Evolutionary conservation across 1,140 invertebrate species (phyloP).

Genomic region (Sycophaga agraensis): DNA sequence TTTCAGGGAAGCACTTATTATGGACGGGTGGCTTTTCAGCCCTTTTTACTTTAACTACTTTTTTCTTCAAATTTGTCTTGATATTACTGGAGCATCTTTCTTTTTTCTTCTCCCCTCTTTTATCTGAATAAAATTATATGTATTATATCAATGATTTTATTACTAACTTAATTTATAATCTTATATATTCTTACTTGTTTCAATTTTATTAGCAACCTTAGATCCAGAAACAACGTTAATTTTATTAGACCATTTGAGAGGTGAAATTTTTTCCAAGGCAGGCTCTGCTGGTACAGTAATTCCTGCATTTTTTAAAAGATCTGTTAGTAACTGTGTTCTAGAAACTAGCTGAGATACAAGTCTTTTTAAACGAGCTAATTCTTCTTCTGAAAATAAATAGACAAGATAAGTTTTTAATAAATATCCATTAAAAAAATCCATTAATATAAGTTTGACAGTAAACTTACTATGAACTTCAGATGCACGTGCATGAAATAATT

Average conservation of each 20-base stretch:
- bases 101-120: conserved; percentile 38
- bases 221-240: conserved; percentile 49
- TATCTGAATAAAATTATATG: conserved; percentile 31
- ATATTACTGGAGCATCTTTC: background rate
- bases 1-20: conserved; percentile 22
- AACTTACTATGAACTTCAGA: conserved; percentile 50
- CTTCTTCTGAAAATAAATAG: conserved; percentile 47
- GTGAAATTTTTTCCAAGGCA: conserved; percentile 55
- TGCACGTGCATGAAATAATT: conserved; percentile 48
- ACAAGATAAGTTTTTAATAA: too few relatives aligned
- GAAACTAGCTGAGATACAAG: conserved; percentile 50
- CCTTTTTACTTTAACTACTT: conserved; percentile 30
- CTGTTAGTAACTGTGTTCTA: conserved; percentile 50
- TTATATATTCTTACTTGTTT: conserved; percentile 17
- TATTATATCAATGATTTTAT: background rate
- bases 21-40: conserved; percentile 29
- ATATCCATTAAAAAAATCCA: background rate
- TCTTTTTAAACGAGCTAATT: conserved; percentile 51
- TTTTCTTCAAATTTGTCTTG: conserved; percentile 35
- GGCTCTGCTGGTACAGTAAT: conserved; percentile 54
- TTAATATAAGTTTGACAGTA: background rate
- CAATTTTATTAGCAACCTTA: conserved; percentile 37
- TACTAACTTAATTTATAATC: background rate
- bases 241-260: conserved; percentile 57
- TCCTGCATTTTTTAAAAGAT: conserved; percentile 52